These are phyloP conservation scores for Tetranychus truncatus DNA, from an alignment of 2,888 invertebrate species.

Conservation along the genomic window DNA sequence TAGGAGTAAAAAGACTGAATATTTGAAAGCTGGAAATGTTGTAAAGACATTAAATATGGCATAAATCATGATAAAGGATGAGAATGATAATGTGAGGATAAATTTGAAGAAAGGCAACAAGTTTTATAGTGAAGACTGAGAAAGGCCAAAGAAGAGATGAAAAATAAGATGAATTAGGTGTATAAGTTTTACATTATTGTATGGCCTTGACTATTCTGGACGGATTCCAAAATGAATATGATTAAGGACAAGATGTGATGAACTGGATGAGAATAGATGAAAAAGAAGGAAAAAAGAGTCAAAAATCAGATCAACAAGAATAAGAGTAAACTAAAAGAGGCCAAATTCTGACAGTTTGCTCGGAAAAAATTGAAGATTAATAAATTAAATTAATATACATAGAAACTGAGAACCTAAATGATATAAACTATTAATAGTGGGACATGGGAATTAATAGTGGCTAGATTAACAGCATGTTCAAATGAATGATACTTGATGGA, in stretches of 20 bases:
- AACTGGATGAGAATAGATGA: neutral
- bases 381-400: neutral
- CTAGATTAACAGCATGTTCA: neutral
- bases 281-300: neutral
- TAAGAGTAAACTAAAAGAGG: neutral
- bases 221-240: neutral
- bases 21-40: neutral
- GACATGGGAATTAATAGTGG: neutral
- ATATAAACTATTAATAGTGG: neutral
- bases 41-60: neutral
- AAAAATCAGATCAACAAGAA: neutral
- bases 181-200: neutral
- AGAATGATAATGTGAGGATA: neutral
- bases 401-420: neutral
- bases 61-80: neutral
- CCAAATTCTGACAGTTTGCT: neutral
- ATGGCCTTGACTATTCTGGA: neutral
- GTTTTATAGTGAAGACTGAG: neutral
- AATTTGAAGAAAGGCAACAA: neutral
- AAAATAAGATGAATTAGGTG: neutral
- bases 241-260: neutral
- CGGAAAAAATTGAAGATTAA: neutral
- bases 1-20: neutral
- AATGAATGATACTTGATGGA: neutral
- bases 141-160: neutral